Percentiles rank a stretch among this genome's conserved stretches.
phyloP scores from a whole-genome alignment of 2,113 vertebrate genomes.

The Phasianus colchicus region DNA sequence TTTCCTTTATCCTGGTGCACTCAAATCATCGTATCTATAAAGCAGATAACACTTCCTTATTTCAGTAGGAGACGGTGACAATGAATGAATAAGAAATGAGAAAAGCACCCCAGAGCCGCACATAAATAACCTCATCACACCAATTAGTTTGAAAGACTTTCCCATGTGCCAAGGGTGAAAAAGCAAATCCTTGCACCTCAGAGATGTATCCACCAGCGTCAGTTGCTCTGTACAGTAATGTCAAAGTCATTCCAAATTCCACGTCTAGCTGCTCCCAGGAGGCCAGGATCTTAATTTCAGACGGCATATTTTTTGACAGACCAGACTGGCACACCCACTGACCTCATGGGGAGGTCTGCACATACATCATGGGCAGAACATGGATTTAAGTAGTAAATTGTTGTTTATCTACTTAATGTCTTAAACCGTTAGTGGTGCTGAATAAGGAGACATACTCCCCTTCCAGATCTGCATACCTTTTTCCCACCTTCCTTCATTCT shows the following conservation, averaged over 20 bases:
- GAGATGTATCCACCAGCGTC: neutral
- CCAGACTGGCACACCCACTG: constrained; percentile 65
- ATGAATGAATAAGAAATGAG: neutral
- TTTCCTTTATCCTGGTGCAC: neutral
- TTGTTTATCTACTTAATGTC: constrained; percentile 15
- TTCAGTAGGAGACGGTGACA: neutral
- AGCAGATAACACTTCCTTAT: neutral
- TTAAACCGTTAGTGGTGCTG: neutral
- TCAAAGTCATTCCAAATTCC: constrained; percentile 39
- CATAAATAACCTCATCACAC: neutral
- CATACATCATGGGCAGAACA: constrained; percentile 40
- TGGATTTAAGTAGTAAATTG: constrained; percentile 9
- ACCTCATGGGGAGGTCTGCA: constrained; percentile 58
- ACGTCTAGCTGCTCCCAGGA: neutral
- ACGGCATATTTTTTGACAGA: constrained; percentile 17
- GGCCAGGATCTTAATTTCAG: constrained; percentile 18
- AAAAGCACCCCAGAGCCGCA: accelerated
- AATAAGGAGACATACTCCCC: neutral
- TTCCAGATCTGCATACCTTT: neutral
- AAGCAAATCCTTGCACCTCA: neutral
- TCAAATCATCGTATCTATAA: neutral
- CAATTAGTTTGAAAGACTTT: neutral
- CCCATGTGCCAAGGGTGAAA: neutral
- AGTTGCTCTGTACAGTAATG: neutral
- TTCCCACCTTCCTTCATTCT: accelerated